A percentile compares a stretch with the other conserved stretches of the same genome.
These are phyloP conservation scores for Notodromas monacha DNA, from an alignment of 2,888 invertebrate genomes.

Conservation along the genomic window DNA sequence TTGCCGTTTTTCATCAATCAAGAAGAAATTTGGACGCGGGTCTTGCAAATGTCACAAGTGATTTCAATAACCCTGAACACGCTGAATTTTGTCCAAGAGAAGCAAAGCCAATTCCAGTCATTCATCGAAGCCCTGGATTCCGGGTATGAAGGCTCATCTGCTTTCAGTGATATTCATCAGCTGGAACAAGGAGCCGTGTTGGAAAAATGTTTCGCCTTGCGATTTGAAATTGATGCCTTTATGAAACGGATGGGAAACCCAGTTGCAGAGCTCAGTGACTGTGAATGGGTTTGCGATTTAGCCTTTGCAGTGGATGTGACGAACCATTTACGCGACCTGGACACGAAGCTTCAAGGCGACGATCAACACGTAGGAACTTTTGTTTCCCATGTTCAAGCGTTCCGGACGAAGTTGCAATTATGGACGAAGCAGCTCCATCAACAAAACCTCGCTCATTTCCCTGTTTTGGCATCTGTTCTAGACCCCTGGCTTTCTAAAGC, in stretches of 20 bases:
- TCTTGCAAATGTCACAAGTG: no score
- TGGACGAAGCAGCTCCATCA: neutral
- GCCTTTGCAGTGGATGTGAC: neutral
- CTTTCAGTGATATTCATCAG: neutral
- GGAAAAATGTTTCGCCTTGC: neutral
- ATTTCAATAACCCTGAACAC: no score
- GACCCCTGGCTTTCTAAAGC: neutral
- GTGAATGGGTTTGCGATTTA: neutral
- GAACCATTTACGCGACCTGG: neutral
- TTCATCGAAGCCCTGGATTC: no score
- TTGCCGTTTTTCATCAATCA: no score
- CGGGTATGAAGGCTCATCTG: no score
- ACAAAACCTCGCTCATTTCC: neutral
- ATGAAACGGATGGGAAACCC: neutral
- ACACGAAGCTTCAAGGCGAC: neutral
- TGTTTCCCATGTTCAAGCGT: neutral
- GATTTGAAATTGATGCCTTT: neutral
- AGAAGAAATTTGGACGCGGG: no score
- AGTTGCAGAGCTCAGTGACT: neutral
- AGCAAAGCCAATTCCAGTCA: no score
- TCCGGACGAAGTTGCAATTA: conserved; percentile 1
- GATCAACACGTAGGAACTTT: neutral
- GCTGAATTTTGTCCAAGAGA: no score
- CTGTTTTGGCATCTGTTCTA: neutral
- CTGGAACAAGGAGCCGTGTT: neutral